phyloP scores from a whole-genome alignment of 2,113 vertebrate genomes.

The Plotosus lineatus region DNA sequence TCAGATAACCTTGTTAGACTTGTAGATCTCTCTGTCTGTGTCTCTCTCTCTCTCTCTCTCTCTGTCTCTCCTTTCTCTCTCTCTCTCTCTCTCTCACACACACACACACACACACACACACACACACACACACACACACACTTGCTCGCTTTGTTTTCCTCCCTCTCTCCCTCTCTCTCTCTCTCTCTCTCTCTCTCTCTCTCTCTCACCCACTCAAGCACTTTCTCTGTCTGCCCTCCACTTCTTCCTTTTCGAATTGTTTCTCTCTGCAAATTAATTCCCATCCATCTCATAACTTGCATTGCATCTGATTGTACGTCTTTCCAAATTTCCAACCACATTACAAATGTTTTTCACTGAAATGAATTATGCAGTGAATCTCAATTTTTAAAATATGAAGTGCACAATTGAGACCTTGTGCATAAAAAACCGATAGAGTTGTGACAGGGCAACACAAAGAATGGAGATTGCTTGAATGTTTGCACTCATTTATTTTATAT shows the following conservation, averaged over 20 bases:
- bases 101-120: not conserved
- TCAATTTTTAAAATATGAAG: not conserved
- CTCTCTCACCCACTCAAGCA: not conserved
- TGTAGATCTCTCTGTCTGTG: not conserved
- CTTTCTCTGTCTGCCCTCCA: not conserved
- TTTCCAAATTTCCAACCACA: not conserved
- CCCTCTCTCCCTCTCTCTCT: not conserved
- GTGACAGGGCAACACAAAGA: not conserved
- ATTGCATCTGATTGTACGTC: not conserved
- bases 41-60: not conserved
- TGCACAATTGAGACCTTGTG: not conserved
- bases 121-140: not conserved
- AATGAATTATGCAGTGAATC: not conserved
- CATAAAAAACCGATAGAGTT: not conserved
- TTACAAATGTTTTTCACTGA: not conserved
- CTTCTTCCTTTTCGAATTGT: not conserved
- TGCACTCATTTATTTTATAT: not conserved
- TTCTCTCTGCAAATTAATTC: not conserved
- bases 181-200: not conserved
- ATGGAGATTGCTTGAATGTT: not conserved
- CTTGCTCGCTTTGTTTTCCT: not conserved
- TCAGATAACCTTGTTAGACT: constrained; percentile 32
- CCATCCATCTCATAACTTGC: not conserved
- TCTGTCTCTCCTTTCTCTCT: not conserved
- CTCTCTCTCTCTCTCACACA: not conserved